A percentile compares a stretch with the other conserved stretches of the same genome.
These are phyloP conservation scores for Orchestia grillus DNA, from an alignment of 1,140 invertebrate species.

Conservation along the genomic window DNA sequence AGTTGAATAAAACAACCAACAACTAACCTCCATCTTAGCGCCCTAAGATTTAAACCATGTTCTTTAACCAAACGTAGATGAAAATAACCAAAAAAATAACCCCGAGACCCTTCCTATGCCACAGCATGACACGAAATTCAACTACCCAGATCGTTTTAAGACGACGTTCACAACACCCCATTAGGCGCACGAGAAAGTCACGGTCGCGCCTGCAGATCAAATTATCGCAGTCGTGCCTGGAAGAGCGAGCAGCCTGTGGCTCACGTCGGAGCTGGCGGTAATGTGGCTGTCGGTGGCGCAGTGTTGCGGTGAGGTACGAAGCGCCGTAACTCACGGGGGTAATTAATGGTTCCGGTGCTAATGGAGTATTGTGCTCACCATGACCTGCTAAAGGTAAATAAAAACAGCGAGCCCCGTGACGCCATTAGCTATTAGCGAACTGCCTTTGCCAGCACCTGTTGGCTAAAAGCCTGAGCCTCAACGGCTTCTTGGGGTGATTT, in stretches of 20 bases:
- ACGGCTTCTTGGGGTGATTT: not conserved
- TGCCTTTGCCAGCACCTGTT: conserved; percentile 3
- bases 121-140: no score
- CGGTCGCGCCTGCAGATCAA: not conserved
- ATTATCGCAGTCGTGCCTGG: not conserved
- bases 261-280: not conserved
- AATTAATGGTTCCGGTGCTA: conserved; percentile 56
- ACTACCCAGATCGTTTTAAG: no score
- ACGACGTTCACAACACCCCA: not conserved
- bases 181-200: not conserved
- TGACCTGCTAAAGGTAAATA: conserved; percentile 50
- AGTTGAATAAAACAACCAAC: no score
- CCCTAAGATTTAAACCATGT: no score
- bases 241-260: not conserved
- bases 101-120: no score
- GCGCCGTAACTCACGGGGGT: conserved; percentile 8
- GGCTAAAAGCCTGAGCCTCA: conserved; percentile 34
- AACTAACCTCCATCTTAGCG: no score
- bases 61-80: no score
- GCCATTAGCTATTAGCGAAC: conserved; percentile 50
- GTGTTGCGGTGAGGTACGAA: not conserved
- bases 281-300: not conserved
- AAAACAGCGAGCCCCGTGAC: conserved; percentile 30
- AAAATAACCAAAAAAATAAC: no score
- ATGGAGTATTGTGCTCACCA: conserved; percentile 52